These are phyloP conservation scores for Minunthozetes semirufus DNA, from an alignment of 2,888 invertebrate species.

Conservation along the genomic window DNA sequence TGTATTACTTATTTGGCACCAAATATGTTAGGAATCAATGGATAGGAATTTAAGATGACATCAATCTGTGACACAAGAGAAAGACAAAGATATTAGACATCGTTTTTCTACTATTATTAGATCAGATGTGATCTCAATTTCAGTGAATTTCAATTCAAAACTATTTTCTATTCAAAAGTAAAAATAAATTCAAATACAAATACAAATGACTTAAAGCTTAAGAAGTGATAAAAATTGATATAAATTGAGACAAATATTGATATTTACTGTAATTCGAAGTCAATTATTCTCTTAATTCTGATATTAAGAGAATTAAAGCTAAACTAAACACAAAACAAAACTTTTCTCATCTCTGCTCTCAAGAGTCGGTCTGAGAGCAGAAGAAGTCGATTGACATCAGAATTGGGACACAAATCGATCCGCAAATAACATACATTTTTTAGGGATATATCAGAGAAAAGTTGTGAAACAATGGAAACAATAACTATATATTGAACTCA, in stretches of 20 bases:
- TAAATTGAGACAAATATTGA: neutral
- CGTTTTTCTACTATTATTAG: neutral
- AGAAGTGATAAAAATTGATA: neutral
- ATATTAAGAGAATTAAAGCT: neutral
- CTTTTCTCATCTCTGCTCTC: neutral
- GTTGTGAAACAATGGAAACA: slow-evolving; percentile 13
- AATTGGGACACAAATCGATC: slow-evolving; percentile 24
- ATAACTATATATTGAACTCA: neutral
- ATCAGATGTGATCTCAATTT: neutral
- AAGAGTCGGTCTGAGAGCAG: neutral
- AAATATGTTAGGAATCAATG: slow-evolving; percentile 13
- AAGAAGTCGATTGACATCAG: neutral
- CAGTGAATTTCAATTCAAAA: too few relatives aligned
- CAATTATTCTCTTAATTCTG: neutral
- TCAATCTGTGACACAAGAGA: slow-evolving; percentile 2
- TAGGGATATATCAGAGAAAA: neutral
- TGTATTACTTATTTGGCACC: slow-evolving; percentile 15
- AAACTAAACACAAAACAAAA: neutral
- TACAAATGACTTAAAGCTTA: neutral
- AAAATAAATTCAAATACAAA: neutral
- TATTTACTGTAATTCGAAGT: neutral
- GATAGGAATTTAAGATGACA: slow-evolving; percentile 3
- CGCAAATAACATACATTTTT: neutral
- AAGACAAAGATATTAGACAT: neutral
- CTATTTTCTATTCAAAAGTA: neutral